These are phyloP conservation scores for Apostichopus leukothele DNA, from an alignment of 53 echinoderm and acorn worm species.

Conservation along the genomic window DNA sequence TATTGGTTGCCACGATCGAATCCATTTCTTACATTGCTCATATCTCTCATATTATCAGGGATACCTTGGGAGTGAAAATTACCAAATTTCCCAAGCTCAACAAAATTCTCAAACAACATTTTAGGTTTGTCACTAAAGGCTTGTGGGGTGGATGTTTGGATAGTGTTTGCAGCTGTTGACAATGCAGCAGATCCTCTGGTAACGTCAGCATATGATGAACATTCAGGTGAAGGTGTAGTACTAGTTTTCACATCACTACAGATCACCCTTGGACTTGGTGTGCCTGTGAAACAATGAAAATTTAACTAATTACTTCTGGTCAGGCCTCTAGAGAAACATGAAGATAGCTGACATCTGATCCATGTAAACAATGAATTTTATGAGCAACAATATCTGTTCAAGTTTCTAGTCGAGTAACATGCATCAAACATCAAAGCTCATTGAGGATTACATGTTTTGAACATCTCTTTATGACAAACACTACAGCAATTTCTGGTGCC, in stretches of 20 bases:
- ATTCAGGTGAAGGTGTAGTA: slow-evolving; percentile 18
- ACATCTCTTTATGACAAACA: too few relatives aligned
- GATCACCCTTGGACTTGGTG: not conserved
- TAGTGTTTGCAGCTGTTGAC: not conserved
- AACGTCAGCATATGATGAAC: slow-evolving; percentile 44
- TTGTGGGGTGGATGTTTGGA: not conserved
- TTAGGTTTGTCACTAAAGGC: not conserved
- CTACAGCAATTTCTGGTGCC: too few relatives aligned
- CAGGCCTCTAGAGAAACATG: too few relatives aligned
- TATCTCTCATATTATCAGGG: slow-evolving; percentile 1
- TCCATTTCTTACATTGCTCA: not conserved
- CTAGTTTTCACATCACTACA: not conserved
- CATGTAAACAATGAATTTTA: too few relatives aligned
- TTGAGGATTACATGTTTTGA: too few relatives aligned
- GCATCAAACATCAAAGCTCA: too few relatives aligned
- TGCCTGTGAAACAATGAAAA: not conserved
- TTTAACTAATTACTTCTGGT: not conserved
- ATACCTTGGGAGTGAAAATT: not conserved
- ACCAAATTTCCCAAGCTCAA: not conserved
- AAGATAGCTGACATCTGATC: too few relatives aligned
- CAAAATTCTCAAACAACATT: slow-evolving; percentile 10
- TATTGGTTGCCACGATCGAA: not conserved
- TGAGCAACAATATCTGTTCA: too few relatives aligned
- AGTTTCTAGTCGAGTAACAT: too few relatives aligned
- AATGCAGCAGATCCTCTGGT: slow-evolving; percentile 13